These are phyloP conservation scores for Tupaia tana DNA, from an alignment of 2,113 vertebrate species.

Conservation along the genomic window DNA sequence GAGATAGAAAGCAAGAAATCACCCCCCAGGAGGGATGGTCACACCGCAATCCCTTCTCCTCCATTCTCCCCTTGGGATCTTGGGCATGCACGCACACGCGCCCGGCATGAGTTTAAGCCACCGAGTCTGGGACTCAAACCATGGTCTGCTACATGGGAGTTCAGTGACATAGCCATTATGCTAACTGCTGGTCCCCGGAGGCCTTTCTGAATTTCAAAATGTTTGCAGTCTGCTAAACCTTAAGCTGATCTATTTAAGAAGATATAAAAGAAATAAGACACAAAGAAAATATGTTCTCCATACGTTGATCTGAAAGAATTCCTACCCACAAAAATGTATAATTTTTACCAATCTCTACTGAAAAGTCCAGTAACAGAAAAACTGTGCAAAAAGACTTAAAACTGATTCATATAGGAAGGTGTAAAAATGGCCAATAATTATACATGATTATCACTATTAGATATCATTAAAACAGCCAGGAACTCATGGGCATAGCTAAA, in stretches of 20 bases:
- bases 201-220: too few relatives aligned
- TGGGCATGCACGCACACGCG: too few relatives aligned
- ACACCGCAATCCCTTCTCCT: too few relatives aligned
- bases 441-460: not conserved
- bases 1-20: too few relatives aligned
- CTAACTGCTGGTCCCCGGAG: too few relatives aligned
- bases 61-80: too few relatives aligned
- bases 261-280: not conserved
- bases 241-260: not conserved
- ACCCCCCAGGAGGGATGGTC: too few relatives aligned
- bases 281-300: not conserved
- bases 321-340: not conserved
- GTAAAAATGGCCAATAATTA: not conserved
- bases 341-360: not conserved
- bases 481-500: not conserved
- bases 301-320: not conserved
- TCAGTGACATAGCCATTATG: too few relatives aligned
- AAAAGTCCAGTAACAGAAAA: not conserved
- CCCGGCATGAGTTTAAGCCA: too few relatives aligned
- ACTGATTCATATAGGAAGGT: not conserved
- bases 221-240: too few relatives aligned
- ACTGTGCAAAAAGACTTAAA: not conserved
- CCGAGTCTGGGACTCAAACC: too few relatives aligned
- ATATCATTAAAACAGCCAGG: not conserved
- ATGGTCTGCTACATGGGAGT: too few relatives aligned